phyloP scores from a whole-genome alignment of 2,888 invertebrate genomes.

The Brachycybe producta region DNA sequence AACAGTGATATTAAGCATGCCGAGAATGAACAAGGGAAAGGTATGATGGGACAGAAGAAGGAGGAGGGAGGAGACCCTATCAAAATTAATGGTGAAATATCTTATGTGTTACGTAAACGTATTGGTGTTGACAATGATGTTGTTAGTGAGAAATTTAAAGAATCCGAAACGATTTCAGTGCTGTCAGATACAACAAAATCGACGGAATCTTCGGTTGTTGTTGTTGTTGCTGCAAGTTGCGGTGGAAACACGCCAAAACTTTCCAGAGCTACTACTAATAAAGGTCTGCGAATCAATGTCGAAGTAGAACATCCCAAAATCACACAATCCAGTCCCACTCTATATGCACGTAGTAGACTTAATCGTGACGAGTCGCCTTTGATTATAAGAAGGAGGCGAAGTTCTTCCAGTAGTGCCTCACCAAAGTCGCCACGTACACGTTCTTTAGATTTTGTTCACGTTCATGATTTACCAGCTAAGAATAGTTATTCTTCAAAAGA shows the following conservation, averaged over 20 bases:
- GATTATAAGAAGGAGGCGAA: not conserved
- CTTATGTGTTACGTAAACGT: conserved; percentile 30
- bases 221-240: not conserved
- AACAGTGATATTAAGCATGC: conserved; percentile 19
- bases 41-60: not conserved
- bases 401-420: not conserved
- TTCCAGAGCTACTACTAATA: too few species aligned
- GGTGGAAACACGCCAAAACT: conserved; percentile 2
- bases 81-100: conserved; percentile 30
- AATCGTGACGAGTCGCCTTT: conserved; percentile 5
- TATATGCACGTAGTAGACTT: conserved; percentile 19
- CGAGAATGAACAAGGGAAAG: too few species aligned
- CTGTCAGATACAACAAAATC: not conserved
- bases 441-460: conserved; percentile 18
- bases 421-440: conserved; percentile 13
- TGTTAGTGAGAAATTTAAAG: too few species aligned
- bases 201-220: not conserved
- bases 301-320: conserved; percentile 16
- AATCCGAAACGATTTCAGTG: not conserved
- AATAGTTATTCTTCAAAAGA: conserved; percentile 33
- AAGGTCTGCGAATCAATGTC: conserved; percentile 2
- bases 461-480: conserved; percentile 25
- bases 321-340: conserved; percentile 19
- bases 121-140: conserved; percentile 2
- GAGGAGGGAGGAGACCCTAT: conserved; percentile 1